Percentiles rank a stretch among this genome's conserved stretches.
These are phyloP conservation scores for Polydrusus cervinus DNA, from an alignment of 2,888 invertebrate genomes.

Conservation along the genomic window DNA sequence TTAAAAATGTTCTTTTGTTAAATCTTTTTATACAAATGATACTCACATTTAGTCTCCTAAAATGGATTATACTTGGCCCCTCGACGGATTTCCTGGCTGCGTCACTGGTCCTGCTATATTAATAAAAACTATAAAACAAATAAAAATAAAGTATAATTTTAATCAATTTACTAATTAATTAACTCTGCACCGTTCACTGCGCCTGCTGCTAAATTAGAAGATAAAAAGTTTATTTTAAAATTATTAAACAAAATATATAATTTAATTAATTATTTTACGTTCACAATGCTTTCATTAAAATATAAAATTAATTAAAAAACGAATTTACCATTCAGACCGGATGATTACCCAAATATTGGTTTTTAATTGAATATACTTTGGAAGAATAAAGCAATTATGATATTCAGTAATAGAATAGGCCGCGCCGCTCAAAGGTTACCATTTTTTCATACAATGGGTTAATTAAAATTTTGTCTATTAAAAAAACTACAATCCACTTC, in stretches of 20 bases:
- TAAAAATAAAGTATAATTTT: conserved; percentile 27
- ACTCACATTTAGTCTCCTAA: too few species aligned
- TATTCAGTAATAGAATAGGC: conserved; percentile 36
- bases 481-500: background rate
- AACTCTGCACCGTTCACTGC: conserved; percentile 23
- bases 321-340: conserved; percentile 40
- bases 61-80: too few species aligned
- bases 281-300: conserved; percentile 43
- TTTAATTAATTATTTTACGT: conserved; percentile 44
- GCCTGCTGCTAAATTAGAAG: conserved; percentile 30
- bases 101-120: too few species aligned
- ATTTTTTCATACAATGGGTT: conserved; percentile 33
- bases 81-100: too few species aligned
- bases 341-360: conserved; percentile 51
- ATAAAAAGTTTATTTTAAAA: conserved; percentile 44
- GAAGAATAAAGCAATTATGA: conserved; percentile 41
- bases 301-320: conserved; percentile 45
- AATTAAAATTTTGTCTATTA: conserved; percentile 29
- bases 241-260: conserved; percentile 43
- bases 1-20: too few species aligned
- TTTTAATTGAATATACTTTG: conserved; percentile 48
- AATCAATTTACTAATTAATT: conserved; percentile 38
- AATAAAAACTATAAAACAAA: conserved; percentile 8
- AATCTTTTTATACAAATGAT: too few species aligned
- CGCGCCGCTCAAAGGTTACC: conserved; percentile 30